Percentiles rank a stretch among this genome's conserved stretches.
Conservation (phyloP, 2,113 vertebrate genomes). For the Notarius quadriscutis region DNA sequence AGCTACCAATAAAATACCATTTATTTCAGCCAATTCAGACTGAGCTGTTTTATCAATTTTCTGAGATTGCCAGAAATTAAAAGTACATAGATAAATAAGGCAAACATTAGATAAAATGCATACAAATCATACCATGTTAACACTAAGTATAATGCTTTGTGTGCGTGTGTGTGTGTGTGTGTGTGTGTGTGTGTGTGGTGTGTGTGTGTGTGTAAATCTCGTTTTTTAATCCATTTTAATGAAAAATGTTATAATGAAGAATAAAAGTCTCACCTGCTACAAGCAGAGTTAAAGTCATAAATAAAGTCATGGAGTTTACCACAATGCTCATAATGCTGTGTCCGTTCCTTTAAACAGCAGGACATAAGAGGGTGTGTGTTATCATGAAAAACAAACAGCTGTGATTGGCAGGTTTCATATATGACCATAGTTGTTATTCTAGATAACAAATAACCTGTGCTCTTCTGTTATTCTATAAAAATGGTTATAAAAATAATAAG, state of each 20-base stretch:
- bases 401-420: background rate
- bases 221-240: slow-evolving; percentile 20
- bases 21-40: background rate
- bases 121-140: slow-evolving; percentile 5
- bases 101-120: slow-evolving; percentile 24
- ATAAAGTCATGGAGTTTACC: slow-evolving; percentile 27
- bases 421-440: background rate
- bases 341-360: background rate
- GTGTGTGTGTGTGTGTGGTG: background rate
- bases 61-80: slow-evolving; percentile 16
- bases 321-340: background rate
- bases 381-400: background rate
- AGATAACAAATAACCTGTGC: background rate
- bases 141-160: background rate
- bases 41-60: slow-evolving; percentile 7
- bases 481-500: too few species aligned
- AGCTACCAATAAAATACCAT: background rate
- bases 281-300: slow-evolving; percentile 13
- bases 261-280: slow-evolving; percentile 37
- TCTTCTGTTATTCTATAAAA: background rate
- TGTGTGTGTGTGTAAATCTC: background rate
- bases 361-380: background rate
- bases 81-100: background rate
- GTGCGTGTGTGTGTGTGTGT: background rate
- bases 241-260: slow-evolving; percentile 38